Evolutionary conservation across 2,113 vertebrate genomes (phyloP).

Genomic region (Malaclemys terrapin): DNA sequence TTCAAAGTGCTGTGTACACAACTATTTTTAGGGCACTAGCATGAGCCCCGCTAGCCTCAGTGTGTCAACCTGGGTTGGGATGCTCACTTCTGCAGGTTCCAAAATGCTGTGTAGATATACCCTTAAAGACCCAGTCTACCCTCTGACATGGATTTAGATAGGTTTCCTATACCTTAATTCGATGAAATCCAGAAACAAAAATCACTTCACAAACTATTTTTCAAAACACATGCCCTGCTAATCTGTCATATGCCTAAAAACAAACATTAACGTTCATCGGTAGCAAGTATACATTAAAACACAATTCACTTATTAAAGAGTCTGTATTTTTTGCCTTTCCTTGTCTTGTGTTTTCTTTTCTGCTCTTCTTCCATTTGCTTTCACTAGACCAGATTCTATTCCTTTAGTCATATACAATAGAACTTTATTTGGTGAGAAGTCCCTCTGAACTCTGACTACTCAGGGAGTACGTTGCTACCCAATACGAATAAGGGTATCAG

Average conservation of each 20-base stretch:
- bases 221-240: background rate
- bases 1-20: background rate
- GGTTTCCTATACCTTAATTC: background rate
- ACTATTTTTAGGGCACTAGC: background rate
- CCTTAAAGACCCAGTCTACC: too few species aligned
- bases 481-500: background rate
- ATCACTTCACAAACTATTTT: background rate
- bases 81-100: background rate
- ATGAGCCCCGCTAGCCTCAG: background rate
- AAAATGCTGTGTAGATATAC: background rate
- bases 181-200: background rate
- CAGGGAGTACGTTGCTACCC: background rate
- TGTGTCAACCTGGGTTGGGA: background rate
- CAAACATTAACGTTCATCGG: background rate
- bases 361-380: background rate
- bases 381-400: fast-evolving
- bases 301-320: background rate
- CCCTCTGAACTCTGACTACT: background rate
- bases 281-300: background rate
- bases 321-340: background rate
- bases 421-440: fast-evolving
- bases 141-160: too few species aligned
- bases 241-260: too few species aligned
- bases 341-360: background rate
- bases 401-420: fast-evolving